Evolutionary conservation across 2,113 vertebrate genomes (phyloP).

Genomic region (Galeopterus variegatus): DNA sequence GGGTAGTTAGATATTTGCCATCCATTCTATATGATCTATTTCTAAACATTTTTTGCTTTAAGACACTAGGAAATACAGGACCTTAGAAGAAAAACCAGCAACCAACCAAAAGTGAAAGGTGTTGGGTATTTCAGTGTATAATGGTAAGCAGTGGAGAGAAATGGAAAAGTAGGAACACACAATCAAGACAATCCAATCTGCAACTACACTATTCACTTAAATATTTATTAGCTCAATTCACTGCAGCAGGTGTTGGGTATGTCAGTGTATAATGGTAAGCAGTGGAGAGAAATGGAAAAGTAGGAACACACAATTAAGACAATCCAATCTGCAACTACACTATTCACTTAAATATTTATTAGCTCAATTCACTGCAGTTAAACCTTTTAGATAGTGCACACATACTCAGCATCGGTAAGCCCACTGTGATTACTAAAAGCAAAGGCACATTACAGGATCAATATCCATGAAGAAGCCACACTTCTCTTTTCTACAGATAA

Average conservation of each 20-base stretch:
- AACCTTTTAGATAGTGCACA: conserved; percentile 60
- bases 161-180: neutral
- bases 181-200: conserved; percentile 55
- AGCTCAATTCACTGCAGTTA: neutral
- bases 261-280: neutral
- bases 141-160: neutral
- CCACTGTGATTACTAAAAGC: neutral
- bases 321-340: conserved; percentile 50
- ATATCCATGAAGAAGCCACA: neutral
- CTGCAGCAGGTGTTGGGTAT: neutral
- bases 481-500: conserved; percentile 1
- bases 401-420: conserved; percentile 7
- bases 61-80: neutral
- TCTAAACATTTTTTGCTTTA: neutral
- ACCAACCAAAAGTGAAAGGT: neutral
- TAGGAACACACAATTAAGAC: neutral
- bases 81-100: conserved; percentile 2
- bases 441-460: neutral
- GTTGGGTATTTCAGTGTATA: neutral
- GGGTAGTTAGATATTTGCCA: neutral
- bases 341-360: conserved; percentile 54
- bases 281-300: neutral
- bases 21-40: neutral
- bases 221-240: conserved; percentile 14
- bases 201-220: conserved; percentile 41